Percentiles rank a stretch among this genome's conserved stretches.
Evolutionary conservation across 2,113 vertebrate species (phyloP).

Genomic region (Edolisoma coerulescens): DNA sequence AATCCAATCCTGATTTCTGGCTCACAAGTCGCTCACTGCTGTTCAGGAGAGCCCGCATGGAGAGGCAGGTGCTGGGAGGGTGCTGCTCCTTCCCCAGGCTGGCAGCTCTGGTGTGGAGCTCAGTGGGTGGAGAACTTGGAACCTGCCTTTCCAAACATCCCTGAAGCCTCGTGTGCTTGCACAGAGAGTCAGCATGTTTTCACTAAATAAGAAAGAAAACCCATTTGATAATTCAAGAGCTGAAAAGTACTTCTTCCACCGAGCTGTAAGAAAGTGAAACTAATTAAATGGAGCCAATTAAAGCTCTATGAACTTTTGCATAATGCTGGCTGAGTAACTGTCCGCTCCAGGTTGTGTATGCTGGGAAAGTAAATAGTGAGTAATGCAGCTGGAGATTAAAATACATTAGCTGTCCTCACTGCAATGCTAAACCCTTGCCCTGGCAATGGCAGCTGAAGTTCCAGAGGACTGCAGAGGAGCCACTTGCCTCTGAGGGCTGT

Average conservation of each 20-base stretch:
- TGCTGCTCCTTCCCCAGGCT: neutral
- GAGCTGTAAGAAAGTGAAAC: neutral
- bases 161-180: neutral
- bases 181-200: neutral
- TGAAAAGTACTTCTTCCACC: neutral
- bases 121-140: neutral
- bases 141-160: neutral
- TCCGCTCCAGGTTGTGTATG: neutral
- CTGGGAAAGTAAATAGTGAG: constrained; percentile 29
- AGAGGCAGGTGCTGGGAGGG: neutral
- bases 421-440: constrained; percentile 42
- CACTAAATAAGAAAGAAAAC: neutral
- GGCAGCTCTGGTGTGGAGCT: neutral
- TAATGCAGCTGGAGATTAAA: constrained; percentile 45
- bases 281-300: constrained; percentile 20
- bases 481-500: neutral
- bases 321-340: neutral
- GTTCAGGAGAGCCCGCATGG: accelerated
- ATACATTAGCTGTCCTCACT: constrained; percentile 22
- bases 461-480: neutral
- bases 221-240: neutral
- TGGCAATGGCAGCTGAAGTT: constrained; percentile 7
- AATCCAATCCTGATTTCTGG: neutral
- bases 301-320: neutral
- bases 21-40: neutral